Percentiles rank a stretch among this genome's conserved stretches.
These are phyloP conservation scores for Ptilodon capucinus DNA, from an alignment of 2,888 invertebrate species.

Conservation along the genomic window DNA sequence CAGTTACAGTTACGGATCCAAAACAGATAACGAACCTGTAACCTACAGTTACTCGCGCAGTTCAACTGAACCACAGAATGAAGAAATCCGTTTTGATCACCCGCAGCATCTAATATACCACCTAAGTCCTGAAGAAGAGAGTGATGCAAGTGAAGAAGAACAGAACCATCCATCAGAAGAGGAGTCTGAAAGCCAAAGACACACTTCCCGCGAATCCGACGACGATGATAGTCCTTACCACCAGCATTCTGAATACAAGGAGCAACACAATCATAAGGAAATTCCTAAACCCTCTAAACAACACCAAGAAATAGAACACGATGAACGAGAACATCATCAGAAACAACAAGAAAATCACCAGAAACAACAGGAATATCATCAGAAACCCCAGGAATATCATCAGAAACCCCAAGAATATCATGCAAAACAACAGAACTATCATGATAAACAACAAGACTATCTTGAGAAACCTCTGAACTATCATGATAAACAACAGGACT, in stretches of 20 bases:
- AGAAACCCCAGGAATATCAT: constrained; percentile 4
- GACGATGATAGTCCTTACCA: constrained; percentile 29
- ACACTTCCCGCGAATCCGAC: constrained; percentile 24
- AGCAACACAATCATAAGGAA: constrained; percentile 12
- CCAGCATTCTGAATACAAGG: constrained; percentile 9
- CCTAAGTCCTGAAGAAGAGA: constrained; percentile 46
- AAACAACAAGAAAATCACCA: constrained; percentile 10
- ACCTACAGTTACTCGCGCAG: constrained; percentile 54
- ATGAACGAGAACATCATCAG: constrained; percentile 19
- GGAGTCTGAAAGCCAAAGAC: constrained; percentile 19
- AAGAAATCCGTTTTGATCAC: constrained; percentile 50
- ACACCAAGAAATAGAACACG: constrained; percentile 17
- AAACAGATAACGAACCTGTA: constrained; percentile 57
- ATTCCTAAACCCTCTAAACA: constrained; percentile 7
- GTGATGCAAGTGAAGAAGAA: constrained; percentile 18
- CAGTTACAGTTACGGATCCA: constrained; percentile 55
- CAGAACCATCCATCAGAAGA: constrained; percentile 28
- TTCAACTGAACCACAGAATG: constrained; percentile 52
- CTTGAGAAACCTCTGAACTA: constrained; percentile 11
- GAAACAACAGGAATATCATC: constrained; percentile 3
- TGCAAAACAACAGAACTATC: constrained; percentile 10
- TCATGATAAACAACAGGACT: constrained; percentile 5
- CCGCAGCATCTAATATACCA: constrained; percentile 59
- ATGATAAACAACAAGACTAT: constrained; percentile 3
- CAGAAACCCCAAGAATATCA: constrained; percentile 9